A percentile compares a stretch with the other conserved stretches of the same genome.
Evolutionary conservation across 2,113 vertebrate species (phyloP).

Genomic region (Microcebus lehilahytsara): DNA sequence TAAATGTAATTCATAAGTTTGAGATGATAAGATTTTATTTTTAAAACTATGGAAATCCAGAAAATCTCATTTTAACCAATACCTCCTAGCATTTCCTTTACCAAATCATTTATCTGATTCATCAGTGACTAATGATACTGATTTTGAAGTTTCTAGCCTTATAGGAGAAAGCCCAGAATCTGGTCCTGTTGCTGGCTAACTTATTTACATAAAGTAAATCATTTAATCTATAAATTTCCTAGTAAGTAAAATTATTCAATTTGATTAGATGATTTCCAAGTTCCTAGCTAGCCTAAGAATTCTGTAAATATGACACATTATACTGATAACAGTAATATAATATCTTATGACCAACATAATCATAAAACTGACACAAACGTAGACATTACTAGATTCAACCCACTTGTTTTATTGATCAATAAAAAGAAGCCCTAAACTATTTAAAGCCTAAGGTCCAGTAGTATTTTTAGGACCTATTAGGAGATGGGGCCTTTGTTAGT

Average conservation of each 20-base stretch:
- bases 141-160: neutral
- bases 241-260: slow-evolving; percentile 12
- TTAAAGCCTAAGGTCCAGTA: neutral
- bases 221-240: slow-evolving; percentile 3
- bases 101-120: slow-evolving; percentile 8
- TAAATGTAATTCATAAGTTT: neutral
- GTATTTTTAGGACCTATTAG: neutral
- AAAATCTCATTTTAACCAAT: slow-evolving; percentile 38
- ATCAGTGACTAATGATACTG: neutral
- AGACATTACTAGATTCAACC: neutral
- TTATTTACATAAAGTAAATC: neutral
- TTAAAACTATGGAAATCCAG: slow-evolving; percentile 10
- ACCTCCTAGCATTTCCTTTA: neutral
- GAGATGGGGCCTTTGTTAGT: neutral
- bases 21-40: neutral
- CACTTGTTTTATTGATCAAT: neutral
- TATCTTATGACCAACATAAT: neutral
- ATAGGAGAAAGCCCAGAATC: neutral
- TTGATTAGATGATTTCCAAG: slow-evolving; percentile 18
- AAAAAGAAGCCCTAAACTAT: neutral
- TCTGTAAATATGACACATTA: neutral
- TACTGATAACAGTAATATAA: neutral
- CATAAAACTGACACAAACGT: neutral
- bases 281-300: neutral
- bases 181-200: neutral